Evolutionary conservation across 2,113 vertebrate genomes (phyloP), one percentile per base, ranked within the genome.

Genomic region (Chaenogobius annularis): DNA sequence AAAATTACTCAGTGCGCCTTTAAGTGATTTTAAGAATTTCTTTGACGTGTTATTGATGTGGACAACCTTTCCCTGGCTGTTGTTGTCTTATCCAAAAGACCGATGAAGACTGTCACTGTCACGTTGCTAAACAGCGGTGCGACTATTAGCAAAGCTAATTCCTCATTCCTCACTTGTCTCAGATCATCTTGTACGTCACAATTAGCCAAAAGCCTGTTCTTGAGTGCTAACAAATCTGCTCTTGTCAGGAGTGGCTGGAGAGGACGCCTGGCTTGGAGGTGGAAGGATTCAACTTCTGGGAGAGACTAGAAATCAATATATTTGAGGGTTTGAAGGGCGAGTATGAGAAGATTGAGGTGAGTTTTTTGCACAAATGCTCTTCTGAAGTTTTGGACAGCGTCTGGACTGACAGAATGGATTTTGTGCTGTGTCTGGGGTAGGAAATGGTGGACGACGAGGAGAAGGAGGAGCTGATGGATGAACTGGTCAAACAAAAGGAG

Each of bases 251-350:
- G 84, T 99, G 98, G 98, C 92, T 99, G 77, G 97, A 98, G 93
- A 95, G 97, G 90, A 99, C 97, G 72, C 98, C 97, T 0, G 97
- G 98, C 62, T 91, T 99, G 10, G 93, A 97, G 1, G 86, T 84
- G 61, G 91, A 95, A 77, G 96, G 94, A 75, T 99, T 99, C 93
- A 95, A 98, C 90, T 99, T 99, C 91, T 98, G 97, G 97, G 93
- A 91, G 72, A 94, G 94, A 82, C 89, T 99, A 82, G 91, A 96
- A 92, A 88, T 82, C 69, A 99, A 96, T 86, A 94, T 97, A 81
- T 85, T 90, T 73, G 90, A 93, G 79, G 94, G 95, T 8, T 72
- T 99, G 74, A 92, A 93, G 74, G 88, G 92, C 64, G 93, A 97
- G 90, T 92, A 92, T 75, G 88, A 91, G 76, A 89, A 89, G 74